Base-by-base conservation (phyloP, 30 jellyfish, hydroid and myxozoan genomes). In the Pelagia noctiluca region DNA sequence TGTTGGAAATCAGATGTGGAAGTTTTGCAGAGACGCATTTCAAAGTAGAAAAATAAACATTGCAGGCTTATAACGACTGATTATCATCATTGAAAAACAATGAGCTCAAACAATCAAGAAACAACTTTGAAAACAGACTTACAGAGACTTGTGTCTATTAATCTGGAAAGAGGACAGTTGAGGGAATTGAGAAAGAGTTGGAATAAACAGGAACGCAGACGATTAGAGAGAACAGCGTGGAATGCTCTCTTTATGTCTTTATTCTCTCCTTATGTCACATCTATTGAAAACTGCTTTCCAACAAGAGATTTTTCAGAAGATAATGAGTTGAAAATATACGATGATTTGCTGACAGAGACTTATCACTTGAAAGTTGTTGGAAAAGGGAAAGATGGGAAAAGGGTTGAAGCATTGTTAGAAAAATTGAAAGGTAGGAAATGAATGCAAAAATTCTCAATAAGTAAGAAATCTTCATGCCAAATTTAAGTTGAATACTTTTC, bases 1-100 rank as follows among this genome's bases (percentile, higher is more conserved):
- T 18, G n/a, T 31, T 70, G 83, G 83, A 66, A 11, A 35, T 18
- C 33, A 70, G 83, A 70, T 18, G 83, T 70, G 12, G 83, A 70
- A 42, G 12, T 16, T 4, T 70, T 70, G n/a, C 83, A 70, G 23
- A 2, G 3, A 1, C 31, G 32, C 24, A 3, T 70, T 8, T 52
- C 68, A 52, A 52, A 19, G 21, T 52, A 42, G 16, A 42, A n/a
- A n/a, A n/a, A n/a, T n/a, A n/a, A n/a, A n/a, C n/a, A n/a, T n/a
- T n/a, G n/a, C n/a, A n/a, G n/a, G n/a, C n/a, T n/a, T n/a, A n/a
- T n/a, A n/a, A n/a, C n/a, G n/a, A n/a, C n/a, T n/a, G n/a, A n/a
- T n/a, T n/a, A n/a, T n/a, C n/a, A n/a, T n/a, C n/a, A n/a, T n/a
- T n/a, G n/a, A n/a, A n/a, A n/a, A n/a, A n/a, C n/a, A n/a, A n/a